Conservation (phyloP, 1,140 invertebrate species). For the Latrodectus geometricus region DNA sequence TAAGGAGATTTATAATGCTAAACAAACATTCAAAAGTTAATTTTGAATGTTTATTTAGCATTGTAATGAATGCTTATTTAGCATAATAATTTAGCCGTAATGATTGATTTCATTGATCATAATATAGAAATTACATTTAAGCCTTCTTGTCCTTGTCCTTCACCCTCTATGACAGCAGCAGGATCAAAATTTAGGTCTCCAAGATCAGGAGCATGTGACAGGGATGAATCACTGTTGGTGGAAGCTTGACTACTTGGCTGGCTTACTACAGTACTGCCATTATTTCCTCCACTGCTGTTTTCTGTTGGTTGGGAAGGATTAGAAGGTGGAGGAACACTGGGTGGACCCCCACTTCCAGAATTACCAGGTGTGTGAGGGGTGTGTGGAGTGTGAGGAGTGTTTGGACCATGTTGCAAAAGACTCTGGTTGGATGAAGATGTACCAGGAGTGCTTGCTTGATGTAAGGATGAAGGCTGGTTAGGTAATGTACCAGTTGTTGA, state of each 20-base stretch:
- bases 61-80: not conserved
- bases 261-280: slow-evolving; percentile 16
- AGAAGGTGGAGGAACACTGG: slow-evolving; percentile 63
- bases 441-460: slow-evolving; percentile 30
- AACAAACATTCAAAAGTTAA: not conserved
- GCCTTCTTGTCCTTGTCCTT: slow-evolving; percentile 85
- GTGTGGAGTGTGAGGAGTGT: slow-evolving; percentile 87
- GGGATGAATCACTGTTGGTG: slow-evolving; percentile 43
- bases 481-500: slow-evolving; percentile 9
- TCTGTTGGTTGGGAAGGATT: slow-evolving; percentile 49
- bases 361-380: slow-evolving; percentile 76
- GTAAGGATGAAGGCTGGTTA: slow-evolving; percentile 32
- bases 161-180: slow-evolving; percentile 88
- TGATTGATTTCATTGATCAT: not conserved
- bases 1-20: not conserved
- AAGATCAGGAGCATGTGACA: slow-evolving; percentile 73
- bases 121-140: slow-evolving; percentile 83
- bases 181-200: slow-evolving; percentile 94
- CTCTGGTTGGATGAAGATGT: slow-evolving; percentile 43
- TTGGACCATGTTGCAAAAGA: slow-evolving; percentile 71
- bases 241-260: slow-evolving; percentile 51
- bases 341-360: slow-evolving; percentile 75
- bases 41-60: not conserved
- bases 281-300: slow-evolving; percentile 38
- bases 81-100: not conserved